Evolutionary conservation across 2,113 vertebrate species (phyloP), one percentile per base, ranked within the genome.

Genomic region (Callipepla squamata): DNA sequence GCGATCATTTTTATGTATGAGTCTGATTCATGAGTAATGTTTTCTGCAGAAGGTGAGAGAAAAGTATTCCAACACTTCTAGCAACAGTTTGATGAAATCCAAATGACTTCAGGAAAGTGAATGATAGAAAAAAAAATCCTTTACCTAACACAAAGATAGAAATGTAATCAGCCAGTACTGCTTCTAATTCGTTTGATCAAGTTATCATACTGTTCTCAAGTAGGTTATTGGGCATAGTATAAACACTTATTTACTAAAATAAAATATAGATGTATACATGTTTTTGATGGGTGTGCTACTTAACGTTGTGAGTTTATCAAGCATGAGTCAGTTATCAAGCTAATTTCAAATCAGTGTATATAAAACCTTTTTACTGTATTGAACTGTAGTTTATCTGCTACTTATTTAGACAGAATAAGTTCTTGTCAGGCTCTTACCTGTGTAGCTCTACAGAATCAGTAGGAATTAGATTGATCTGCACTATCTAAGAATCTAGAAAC

Each of bases 181-280:
- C 11, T 68, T 72, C 47, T 51, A 26, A 75, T 75, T 66, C 2
- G 38, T 87, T 87, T 61, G 42, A 53, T 36, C 14, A 18, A 10
- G 5, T 20, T 65, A 9, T 62, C 6, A 36, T 72, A 11, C 58
- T 73, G 10, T 63, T 79, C 8, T 38, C 15, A 45, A 19, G 20
- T 7, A 32, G 66, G 22, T 58, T 67, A 77, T 55, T 78, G 30
- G 55, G 25, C 45, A n/a, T 8, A 62, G 11, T 13, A 6, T 69
- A 79, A 89, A 19, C 8, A 23, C 47, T 67, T 84, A 15, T 92
- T 30, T 70, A 42, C 32, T 50, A 50, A 50, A 50, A 44, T 89
- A 61, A 62, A 28, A 26, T 12, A 9, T 20, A 44, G 58, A 26
- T 7, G 25, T 9, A 23, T 23, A 11, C 2, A 0, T 30, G 9